Evolutionary conservation across 2,113 vertebrate genomes (phyloP).

Genomic region (Hepsetus odoe): DNA sequence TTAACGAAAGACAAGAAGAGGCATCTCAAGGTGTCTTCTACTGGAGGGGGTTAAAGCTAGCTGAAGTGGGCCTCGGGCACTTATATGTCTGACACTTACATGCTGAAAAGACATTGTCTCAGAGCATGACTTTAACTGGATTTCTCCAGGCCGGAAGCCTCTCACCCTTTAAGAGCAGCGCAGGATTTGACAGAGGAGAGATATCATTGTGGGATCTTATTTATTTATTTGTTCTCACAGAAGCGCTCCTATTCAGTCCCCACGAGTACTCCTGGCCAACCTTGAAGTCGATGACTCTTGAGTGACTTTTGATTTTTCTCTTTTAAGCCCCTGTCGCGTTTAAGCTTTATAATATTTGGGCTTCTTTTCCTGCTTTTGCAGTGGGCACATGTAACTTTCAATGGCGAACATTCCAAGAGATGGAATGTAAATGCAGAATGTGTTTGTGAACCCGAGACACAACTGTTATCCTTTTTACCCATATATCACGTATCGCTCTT

Average conservation of each 20-base stretch:
- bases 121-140: background rate
- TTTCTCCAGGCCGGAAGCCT: constrained; percentile 15
- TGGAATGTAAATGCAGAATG: background rate
- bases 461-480: background rate
- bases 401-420: background rate
- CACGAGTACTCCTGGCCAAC: constrained; percentile 13
- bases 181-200: constrained; percentile 27
- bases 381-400: background rate
- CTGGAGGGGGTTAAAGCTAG: background rate
- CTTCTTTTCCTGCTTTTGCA: background rate
- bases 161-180: constrained; percentile 26
- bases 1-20: too few species aligned
- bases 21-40: background rate
- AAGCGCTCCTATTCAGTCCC: constrained; percentile 4
- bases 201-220: constrained; percentile 23
- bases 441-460: background rate
- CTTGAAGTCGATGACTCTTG: constrained; percentile 31
- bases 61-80: background rate
- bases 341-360: constrained; percentile 18
- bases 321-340: background rate
- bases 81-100: constrained; percentile 12
- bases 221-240: background rate
- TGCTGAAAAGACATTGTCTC: constrained; percentile 39
- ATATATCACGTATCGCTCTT: background rate
- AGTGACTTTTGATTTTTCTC: constrained; percentile 16